Evolutionary conservation across 2,113 vertebrate species (phyloP).

Genomic region (Pachycephala philippinensis): DNA sequence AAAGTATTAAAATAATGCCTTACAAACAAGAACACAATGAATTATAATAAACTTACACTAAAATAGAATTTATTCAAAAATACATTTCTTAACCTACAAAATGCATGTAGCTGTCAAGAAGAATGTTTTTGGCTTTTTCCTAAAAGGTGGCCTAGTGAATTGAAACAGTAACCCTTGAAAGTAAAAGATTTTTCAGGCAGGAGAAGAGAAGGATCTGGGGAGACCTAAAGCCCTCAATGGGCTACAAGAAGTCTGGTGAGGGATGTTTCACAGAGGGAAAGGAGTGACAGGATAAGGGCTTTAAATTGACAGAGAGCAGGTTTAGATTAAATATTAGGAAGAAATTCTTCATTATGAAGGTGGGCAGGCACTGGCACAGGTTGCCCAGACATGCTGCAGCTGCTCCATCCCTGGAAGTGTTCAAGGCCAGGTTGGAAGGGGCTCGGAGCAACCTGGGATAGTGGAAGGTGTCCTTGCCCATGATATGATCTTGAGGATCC

Average conservation of each 20-base stretch:
- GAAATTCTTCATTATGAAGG: background rate
- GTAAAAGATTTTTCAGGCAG: background rate
- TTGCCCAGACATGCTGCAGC: background rate
- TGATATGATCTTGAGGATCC: background rate
- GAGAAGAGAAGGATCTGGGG: background rate
- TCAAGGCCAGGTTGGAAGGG: background rate
- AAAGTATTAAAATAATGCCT: constrained; percentile 1
- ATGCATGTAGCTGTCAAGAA: background rate
- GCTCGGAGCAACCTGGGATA: background rate
- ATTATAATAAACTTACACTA: background rate
- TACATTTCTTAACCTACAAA: background rate
- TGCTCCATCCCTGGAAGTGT: background rate
- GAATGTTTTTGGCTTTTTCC: background rate
- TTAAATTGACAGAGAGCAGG: background rate
- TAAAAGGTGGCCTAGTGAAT: background rate
- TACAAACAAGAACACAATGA: background rate
- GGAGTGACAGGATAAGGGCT: background rate
- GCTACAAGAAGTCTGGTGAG: background rate
- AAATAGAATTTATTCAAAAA: background rate
- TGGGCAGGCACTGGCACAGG: background rate
- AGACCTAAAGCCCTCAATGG: background rate
- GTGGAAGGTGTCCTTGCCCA: background rate
- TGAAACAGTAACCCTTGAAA: background rate
- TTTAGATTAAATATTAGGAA: background rate
- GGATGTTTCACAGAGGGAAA: background rate